Percentiles rank a stretch among this genome's conserved stretches.
Evolutionary conservation across 2,888 invertebrate species (phyloP).

Genomic region (Synanthedon vespiformis): DNA sequence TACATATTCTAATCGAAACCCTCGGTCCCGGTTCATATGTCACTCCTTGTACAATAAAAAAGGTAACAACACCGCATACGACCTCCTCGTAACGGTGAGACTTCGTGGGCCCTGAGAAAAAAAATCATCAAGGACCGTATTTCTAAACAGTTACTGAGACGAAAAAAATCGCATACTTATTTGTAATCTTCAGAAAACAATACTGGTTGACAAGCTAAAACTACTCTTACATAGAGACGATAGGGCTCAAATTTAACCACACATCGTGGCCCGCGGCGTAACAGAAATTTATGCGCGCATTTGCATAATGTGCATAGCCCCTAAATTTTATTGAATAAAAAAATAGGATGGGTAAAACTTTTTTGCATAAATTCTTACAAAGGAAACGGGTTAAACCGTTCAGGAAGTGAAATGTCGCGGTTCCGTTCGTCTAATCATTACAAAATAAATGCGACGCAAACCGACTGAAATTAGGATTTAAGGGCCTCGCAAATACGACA

Average conservation of each 20-base stretch:
- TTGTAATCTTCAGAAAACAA: conserved; percentile 42
- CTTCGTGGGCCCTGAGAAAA: conserved; percentile 55
- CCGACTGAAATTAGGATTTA: no score
- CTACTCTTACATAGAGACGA: conserved; percentile 14
- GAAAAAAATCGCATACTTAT: conserved; percentile 58
- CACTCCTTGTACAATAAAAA: conserved; percentile 58
- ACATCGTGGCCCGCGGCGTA: conserved; percentile 23
- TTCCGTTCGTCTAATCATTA: conserved; percentile 37
- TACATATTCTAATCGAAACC: conserved; percentile 67
- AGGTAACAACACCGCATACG: conserved; percentile 29
- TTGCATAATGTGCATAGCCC: conserved; percentile 72
- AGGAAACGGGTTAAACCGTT: conserved; percentile 69
- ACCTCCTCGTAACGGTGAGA: conserved; percentile 58
- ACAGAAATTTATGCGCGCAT: conserved; percentile 68
- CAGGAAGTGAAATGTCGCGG: conserved; percentile 64
- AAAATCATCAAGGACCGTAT: conserved; percentile 50
- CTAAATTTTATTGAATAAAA: conserved; percentile 70
- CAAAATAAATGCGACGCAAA: no score
- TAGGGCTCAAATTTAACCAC: conserved; percentile 7
- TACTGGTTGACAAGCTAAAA: conserved; percentile 18
- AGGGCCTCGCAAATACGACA: conserved; percentile 15
- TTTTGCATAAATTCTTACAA: conserved; percentile 71
- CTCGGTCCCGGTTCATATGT: conserved; percentile 61
- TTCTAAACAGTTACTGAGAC: conserved; percentile 33
- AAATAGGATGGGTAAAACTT: conserved; percentile 72